Evolutionary conservation across 2,797 vertebrate species (phyloP).

Genomic region (Botia kubotai): DNA sequence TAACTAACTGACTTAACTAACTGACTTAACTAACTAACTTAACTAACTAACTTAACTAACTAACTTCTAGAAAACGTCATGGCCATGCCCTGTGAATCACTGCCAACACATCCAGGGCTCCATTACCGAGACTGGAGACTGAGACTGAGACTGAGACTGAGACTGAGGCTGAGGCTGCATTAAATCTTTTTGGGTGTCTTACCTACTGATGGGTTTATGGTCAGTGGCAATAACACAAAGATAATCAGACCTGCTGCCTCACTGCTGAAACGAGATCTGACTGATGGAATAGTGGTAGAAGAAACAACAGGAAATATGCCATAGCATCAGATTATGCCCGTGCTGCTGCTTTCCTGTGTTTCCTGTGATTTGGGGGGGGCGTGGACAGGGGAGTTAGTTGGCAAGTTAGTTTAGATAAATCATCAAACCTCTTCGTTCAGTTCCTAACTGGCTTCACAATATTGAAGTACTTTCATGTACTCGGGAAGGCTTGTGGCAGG

Average conservation of each 20-base stretch:
- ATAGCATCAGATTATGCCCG: too few relatives aligned
- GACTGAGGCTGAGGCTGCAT: too few relatives aligned
- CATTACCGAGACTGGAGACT: neutral
- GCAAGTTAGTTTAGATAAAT: neutral
- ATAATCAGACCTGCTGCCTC: neutral
- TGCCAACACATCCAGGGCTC: neutral
- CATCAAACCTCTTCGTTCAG: neutral
- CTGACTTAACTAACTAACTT: too few relatives aligned
- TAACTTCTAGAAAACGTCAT: too few relatives aligned
- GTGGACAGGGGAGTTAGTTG: too few relatives aligned
- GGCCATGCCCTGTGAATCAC: neutral
- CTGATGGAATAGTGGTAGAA: too few relatives aligned
- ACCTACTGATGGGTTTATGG: neutral
- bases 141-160: too few relatives aligned
- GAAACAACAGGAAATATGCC: too few relatives aligned
- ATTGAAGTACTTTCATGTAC: conserved; percentile 30
- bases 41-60: too few relatives aligned
- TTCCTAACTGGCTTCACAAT: conserved; percentile 3
- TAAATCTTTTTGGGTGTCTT: neutral
- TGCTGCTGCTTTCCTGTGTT: too few relatives aligned
- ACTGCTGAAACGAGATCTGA: neutral
- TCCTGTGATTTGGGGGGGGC: too few relatives aligned
- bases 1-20: too few relatives aligned
- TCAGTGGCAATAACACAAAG: neutral
- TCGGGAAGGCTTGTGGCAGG: conserved; percentile 20